A percentile compares a stretch with the other conserved stretches of the same genome.
phyloP scores from a whole-genome alignment of 2,797 vertebrate genomes.

The Lagodon rhomboides region DNA sequence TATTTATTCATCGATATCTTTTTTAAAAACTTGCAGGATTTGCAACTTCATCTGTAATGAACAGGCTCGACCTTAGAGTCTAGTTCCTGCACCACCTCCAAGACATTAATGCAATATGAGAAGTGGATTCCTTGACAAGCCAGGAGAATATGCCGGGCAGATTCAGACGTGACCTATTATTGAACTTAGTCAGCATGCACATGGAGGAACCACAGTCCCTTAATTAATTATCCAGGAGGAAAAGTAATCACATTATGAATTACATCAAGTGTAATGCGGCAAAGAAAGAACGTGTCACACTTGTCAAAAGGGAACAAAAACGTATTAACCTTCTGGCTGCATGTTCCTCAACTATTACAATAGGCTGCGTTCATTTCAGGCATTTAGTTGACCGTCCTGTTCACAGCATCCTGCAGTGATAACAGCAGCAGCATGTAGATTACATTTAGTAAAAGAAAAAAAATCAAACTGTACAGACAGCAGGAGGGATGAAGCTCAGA shows the following conservation, averaged over 20 bases:
- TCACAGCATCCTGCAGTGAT: background rate
- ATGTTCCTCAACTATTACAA: background rate
- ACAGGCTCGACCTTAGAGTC: background rate
- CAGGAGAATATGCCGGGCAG: background rate
- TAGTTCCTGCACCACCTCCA: background rate
- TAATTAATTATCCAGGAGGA: conserved; percentile 13
- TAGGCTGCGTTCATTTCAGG: background rate
- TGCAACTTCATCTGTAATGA: background rate
- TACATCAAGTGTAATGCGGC: background rate
- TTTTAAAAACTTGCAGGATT: background rate
- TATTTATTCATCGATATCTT: background rate
- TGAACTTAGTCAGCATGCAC: background rate
- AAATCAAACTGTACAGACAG: background rate
- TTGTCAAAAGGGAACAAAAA: conserved; percentile 20
- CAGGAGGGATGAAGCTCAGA: background rate
- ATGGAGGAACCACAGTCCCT: background rate
- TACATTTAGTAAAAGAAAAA: background rate
- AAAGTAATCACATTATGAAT: conserved; percentile 15
- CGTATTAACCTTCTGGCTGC: conserved; percentile 18
- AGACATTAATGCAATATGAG: background rate
- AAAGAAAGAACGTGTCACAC: background rate
- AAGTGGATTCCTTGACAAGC: background rate
- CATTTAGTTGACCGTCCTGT: background rate
- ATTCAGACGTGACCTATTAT: background rate
- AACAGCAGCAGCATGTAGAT: background rate